Evolutionary conservation across 1,140 invertebrate genomes (phyloP), one percentile per base, ranked within the genome.

Genomic region (Latrodectus geometricus): DNA sequence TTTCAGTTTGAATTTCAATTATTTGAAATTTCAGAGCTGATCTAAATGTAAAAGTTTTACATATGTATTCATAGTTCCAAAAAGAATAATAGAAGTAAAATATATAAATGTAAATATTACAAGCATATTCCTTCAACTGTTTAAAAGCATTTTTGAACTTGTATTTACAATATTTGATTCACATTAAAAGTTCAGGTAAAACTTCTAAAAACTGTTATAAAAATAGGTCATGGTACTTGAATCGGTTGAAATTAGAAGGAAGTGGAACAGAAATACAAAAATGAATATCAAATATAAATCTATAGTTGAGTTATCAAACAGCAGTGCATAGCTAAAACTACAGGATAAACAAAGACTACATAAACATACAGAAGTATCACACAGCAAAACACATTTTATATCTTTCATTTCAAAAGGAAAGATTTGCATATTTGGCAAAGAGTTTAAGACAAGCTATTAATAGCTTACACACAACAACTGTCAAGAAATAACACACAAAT

Each of bases 121-220:
- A 8, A 61, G 54, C 54, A 61, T 17, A 61, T 61, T 3, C 17
- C 8, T 61, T 61, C 54, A 61, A 61, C 54, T 14, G 54, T 61
- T 61, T 35, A 35, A 35, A 35, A 35, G 35, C 35, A 35, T 35
- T 35, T 35, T 35, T 35, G 35, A 35, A 35, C 35, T 35, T 35
- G 35, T 35, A 61, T 61, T 14, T 61, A 61, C 54, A 61, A 61
- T 14, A 17, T 61, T 61, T 61, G 54, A 61, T 61, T 78, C 61
- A 66, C 35, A 78, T 66, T 78, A 52, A 66, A 61, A 66, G 56
- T 66, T 54, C 48, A 78, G 76, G 61, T 76, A 76, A 68, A 66
- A 17, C 15, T 78, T 78, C 56, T 66, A 78, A 78, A 78, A 78
- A 77, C 14, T 77, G 76, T 78, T 78, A 78, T 78, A 78, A 78